Evolutionary conservation across 1,140 invertebrate genomes (phyloP).

Genomic region (Schlechtendalia chinensis): DNA sequence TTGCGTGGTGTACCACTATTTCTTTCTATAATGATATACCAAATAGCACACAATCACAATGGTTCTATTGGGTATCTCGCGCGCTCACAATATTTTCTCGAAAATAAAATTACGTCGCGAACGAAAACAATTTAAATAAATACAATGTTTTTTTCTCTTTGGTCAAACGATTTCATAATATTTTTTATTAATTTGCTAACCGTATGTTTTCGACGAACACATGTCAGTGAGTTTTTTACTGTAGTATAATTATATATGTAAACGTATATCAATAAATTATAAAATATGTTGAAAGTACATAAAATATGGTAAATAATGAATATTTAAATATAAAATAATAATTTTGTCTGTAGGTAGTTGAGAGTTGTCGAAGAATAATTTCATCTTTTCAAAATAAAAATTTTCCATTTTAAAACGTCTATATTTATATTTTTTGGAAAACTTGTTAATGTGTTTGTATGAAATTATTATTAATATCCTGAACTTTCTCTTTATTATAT

Average conservation of each 20-base stretch:
- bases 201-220: not conserved
- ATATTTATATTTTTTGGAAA: not conserved
- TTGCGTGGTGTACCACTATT: too few relatives aligned
- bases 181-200: not conserved
- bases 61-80: too few relatives aligned
- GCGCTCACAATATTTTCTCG: too few relatives aligned
- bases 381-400: not conserved
- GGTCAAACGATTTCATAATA: not conserved
- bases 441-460: not conserved
- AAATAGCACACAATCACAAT: not conserved
- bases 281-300: not conserved
- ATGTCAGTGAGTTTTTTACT: not conserved
- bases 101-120: too few relatives aligned
- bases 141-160: too few relatives aligned
- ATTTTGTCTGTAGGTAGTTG: not conserved
- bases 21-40: not conserved
- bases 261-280: constrained; percentile 14
- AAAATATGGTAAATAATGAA: not conserved
- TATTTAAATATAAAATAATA: not conserved
- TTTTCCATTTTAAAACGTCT: not conserved
- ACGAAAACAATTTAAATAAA: too few relatives aligned
- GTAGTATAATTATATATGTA: not conserved
- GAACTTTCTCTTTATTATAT: not conserved
- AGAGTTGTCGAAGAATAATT: not conserved
- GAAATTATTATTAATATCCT: not conserved